Conservation (phyloP, 1,140 invertebrate genomes). For the Drosophila navojoa region DNA sequence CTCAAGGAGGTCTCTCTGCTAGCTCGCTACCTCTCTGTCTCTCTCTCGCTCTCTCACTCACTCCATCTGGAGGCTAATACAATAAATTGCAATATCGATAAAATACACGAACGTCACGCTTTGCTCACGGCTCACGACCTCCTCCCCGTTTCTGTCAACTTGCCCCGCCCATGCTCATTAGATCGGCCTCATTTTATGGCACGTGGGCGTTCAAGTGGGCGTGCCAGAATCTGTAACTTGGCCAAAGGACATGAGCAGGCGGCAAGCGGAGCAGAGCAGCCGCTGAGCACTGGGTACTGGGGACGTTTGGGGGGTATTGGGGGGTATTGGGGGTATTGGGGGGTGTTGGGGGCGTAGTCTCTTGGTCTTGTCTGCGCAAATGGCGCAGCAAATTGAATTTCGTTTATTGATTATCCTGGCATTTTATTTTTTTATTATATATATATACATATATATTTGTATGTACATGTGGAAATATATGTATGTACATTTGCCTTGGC, state of each 20-base stretch:
- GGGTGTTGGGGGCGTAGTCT: background rate
- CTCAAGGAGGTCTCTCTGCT: conserved; percentile 12
- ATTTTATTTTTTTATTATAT: conserved; percentile 67
- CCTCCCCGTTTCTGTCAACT: background rate
- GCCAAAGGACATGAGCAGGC: background rate
- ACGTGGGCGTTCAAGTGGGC: conserved; percentile 46
- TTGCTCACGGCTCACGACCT: conserved; percentile 60
- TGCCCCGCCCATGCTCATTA: conserved; percentile 30
- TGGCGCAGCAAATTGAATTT: conserved; percentile 82
- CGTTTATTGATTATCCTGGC: conserved; percentile 81
- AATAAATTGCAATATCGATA: conserved; percentile 83
- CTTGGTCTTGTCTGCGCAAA: conserved; percentile 69
- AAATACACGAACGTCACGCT: conserved; percentile 78
- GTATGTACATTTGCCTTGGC: conserved; percentile 16
- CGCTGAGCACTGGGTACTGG: too few species aligned
- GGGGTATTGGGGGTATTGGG: background rate
- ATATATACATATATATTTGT: background rate
- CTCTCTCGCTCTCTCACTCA: conserved; percentile 5
- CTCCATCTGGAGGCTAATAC: conserved; percentile 54
- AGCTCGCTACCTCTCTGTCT: background rate
- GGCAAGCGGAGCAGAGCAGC: background rate
- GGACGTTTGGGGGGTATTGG: background rate
- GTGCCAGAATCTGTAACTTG: conserved; percentile 32
- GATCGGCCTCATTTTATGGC: conserved; percentile 50
- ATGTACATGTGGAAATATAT: background rate